Percentiles rank a stretch among this genome's conserved stretches.
Evolutionary conservation across 2,888 invertebrate genomes (phyloP).

Genomic region (Bellardia bayeri): DNA sequence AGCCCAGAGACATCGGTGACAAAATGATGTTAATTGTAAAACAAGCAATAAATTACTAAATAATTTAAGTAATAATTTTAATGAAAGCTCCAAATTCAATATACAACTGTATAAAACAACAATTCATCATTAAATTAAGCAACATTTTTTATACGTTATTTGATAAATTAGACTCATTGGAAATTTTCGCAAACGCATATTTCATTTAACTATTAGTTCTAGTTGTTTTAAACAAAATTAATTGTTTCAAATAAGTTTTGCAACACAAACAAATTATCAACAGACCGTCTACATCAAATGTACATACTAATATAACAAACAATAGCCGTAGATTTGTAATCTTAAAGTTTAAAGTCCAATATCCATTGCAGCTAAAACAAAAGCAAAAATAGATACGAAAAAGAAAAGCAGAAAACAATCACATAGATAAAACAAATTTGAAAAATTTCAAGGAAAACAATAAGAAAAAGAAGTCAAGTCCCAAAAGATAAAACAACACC

Average conservation of each 20-base stretch:
- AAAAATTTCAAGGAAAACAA: background rate
- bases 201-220: background rate
- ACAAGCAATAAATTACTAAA: too few relatives aligned
- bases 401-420: conserved; percentile 1
- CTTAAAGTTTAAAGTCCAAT: conserved; percentile 18
- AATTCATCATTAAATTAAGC: too few relatives aligned
- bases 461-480: background rate
- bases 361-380: background rate
- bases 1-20: too few relatives aligned
- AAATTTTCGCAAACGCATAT: background rate
- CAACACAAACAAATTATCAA: too few relatives aligned
- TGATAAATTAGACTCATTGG: too few relatives aligned
- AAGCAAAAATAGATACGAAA: background rate
- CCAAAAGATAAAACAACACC: conserved; percentile 24
- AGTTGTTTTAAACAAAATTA: background rate
- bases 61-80: too few relatives aligned
- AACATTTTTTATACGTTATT: too few relatives aligned
- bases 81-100: too few relatives aligned
- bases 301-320: background rate
- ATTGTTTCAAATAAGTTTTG: background rate
- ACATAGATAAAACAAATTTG: conserved; percentile 2
- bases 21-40: too few relatives aligned
- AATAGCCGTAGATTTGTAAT: background rate
- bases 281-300: too few relatives aligned
- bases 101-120: too few relatives aligned